Evolutionary conservation across 2,113 vertebrate genomes (phyloP), one percentile per base, ranked within the genome.

Genomic region (Macrotis lagotis): DNA sequence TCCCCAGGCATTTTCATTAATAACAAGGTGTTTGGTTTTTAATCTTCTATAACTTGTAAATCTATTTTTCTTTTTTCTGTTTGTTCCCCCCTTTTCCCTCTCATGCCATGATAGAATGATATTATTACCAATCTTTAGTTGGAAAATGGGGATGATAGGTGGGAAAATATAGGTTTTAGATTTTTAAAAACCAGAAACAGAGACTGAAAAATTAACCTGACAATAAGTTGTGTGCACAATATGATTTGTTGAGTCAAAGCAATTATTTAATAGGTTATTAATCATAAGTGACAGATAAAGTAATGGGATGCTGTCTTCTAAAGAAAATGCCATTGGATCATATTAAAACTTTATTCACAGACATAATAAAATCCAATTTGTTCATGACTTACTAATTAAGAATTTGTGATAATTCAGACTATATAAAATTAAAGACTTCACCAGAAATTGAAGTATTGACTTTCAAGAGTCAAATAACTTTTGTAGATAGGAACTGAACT

Each of bases 191-290:
- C 49, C 92, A 94, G 47, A 95, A 90, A 96, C 91, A 92, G 2
- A 92, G 52, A 59, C 5, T 95, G 11, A 53, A 90, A 95, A 96
- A 93, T 96, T 95, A 96, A 95, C 11, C 11, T 97, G 91, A 66
- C 55, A 92, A 44, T 26, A 47, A 31, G 0, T 48, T 94, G 89
- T 50, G 16, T 28, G 53, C 51, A 83, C 44, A 26, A 47, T 51
- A 66, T 94, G 94, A 94, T 74, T 95, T 44, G 2, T 91, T 97
- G 47, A 59, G 14, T 97, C 66, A 95, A 96, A 97, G 90, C 0
- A 52, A 52, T 96, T n/a, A 51, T 96, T 97, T 94, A 93, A 92
- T 90, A 94, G 31, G 11, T 83, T 90, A 94, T 88, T 53, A 89
- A 93, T 91, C 31, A 12, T 74, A 44, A 10, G 0, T 89, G 14